Conservation (phyloP, 1,140 invertebrate species). For the Polyergus mexicanus region DNA sequence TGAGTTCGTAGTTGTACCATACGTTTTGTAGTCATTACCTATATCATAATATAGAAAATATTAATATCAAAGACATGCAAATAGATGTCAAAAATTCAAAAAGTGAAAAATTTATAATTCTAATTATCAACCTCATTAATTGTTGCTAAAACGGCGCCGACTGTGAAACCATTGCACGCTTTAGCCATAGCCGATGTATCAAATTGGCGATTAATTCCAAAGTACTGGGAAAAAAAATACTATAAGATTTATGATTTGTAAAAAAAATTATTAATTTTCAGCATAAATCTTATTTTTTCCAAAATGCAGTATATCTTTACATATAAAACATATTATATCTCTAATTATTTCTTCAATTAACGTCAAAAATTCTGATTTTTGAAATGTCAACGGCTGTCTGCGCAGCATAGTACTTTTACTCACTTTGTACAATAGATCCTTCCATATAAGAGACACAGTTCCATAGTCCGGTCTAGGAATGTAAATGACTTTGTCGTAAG, state of each 20-base stretch:
- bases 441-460: slow-evolving; percentile 93
- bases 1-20: slow-evolving; percentile 93
- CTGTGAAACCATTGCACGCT: slow-evolving; percentile 96
- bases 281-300: too few species aligned
- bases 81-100: too few species aligned
- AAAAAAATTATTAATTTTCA: not conserved
- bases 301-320: too few species aligned
- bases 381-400: not conserved
- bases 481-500: slow-evolving; percentile 95
- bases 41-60: slow-evolving; percentile 26
- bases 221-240: slow-evolving; percentile 82
- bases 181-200: slow-evolving; percentile 92
- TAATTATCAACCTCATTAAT: slow-evolving; percentile 84
- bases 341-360: too few species aligned
- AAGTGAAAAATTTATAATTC: slow-evolving; percentile 19
- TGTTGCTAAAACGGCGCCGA: slow-evolving; percentile 89
- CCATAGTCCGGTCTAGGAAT: slow-evolving; percentile 96
- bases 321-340: too few species aligned
- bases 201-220: slow-evolving; percentile 87
- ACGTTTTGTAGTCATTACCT: slow-evolving; percentile 95
- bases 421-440: slow-evolving; percentile 88
- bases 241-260: not conserved
- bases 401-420: not conserved
- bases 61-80: too few species aligned
- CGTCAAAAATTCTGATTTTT: too few species aligned